A percentile compares a stretch with the other conserved stretches of the same genome.
Conservation (phyloP, 2,888 invertebrate genomes). For the Hydrotaea diabolus region DNA sequence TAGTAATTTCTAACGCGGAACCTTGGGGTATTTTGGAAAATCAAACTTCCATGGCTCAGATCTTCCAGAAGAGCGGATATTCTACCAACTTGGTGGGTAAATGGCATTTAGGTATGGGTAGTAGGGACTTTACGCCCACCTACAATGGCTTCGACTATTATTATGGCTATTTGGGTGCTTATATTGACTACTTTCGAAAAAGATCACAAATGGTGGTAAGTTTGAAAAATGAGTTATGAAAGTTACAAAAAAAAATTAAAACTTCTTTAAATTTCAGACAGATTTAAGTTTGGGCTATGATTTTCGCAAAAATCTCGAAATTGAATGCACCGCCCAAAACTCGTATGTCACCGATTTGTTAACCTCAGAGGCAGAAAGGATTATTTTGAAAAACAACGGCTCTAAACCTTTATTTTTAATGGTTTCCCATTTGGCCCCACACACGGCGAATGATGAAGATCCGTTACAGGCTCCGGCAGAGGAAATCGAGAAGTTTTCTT, state of each 20-base stretch:
- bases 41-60: slow-evolving; percentile 86
- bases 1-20: slow-evolving; percentile 85
- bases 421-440: slow-evolving; percentile 90
- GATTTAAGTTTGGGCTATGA: slow-evolving; percentile 80
- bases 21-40: slow-evolving; percentile 87
- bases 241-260: too few species aligned
- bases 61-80: slow-evolving; percentile 87
- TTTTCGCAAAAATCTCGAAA: slow-evolving; percentile 82
- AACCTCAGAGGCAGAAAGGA: slow-evolving; percentile 84
- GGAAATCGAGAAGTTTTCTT: slow-evolving; percentile 85
- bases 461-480: slow-evolving; percentile 87
- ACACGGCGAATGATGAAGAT: slow-evolving; percentile 87
- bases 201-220: slow-evolving; percentile 81
- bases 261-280: not conserved
- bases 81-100: slow-evolving; percentile 92
- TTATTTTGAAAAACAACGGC: slow-evolving; percentile 82
- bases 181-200: slow-evolving; percentile 90
- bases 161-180: slow-evolving; percentile 92
- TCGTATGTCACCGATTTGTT: slow-evolving; percentile 87
- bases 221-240: too few species aligned
- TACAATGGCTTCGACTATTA: slow-evolving; percentile 90
- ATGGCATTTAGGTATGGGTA: slow-evolving; percentile 93
- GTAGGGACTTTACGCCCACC: slow-evolving; percentile 84
- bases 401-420: slow-evolving; percentile 88
- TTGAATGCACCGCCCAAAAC: slow-evolving; percentile 82